These are phyloP conservation scores for Leptinotarsa haldemani DNA, from an alignment of 2,888 invertebrate genomes.

Conservation along the genomic window DNA sequence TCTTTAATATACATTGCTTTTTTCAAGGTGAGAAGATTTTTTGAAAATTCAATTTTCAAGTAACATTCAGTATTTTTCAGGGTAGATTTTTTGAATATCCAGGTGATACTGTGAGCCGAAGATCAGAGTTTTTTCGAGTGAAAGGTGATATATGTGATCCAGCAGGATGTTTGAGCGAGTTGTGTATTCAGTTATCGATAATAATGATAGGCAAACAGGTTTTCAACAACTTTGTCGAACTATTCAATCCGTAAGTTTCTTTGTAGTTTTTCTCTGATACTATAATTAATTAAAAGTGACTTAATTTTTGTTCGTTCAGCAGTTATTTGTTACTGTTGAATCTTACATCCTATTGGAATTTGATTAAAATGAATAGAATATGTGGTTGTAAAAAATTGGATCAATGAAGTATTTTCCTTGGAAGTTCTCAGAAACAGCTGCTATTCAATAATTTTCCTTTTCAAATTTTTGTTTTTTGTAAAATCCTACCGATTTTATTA, in stretches of 20 bases:
- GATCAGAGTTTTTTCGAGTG: constrained; percentile 80
- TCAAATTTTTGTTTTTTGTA: too few relatives aligned
- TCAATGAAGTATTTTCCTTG: too few relatives aligned
- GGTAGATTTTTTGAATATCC: constrained; percentile 91
- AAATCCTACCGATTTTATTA: too few relatives aligned
- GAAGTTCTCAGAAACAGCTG: too few relatives aligned
- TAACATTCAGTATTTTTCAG: constrained; percentile 62
- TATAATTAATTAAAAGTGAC: too few relatives aligned
- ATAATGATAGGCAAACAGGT: constrained; percentile 97
- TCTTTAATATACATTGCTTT: constrained; percentile 99
- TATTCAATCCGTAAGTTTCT: constrained; percentile 82
- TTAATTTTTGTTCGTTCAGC: too few relatives aligned
- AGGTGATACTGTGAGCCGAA: constrained; percentile 80
- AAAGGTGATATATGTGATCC: constrained; percentile 90
- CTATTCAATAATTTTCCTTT: too few relatives aligned
- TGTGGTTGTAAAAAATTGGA: too few relatives aligned
- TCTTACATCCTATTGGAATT: too few relatives aligned
- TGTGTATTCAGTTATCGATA: constrained; percentile 93
- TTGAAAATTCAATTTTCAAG: not conserved
- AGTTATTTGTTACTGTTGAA: too few relatives aligned
- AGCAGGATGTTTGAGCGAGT: constrained; percentile 91
- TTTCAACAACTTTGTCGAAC: constrained; percentile 92
- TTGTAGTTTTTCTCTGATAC: not conserved
- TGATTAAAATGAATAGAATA: too few relatives aligned
- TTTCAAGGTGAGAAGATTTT: constrained; percentile 79